Base-by-base conservation (phyloP, 1,140 invertebrate genomes). In the Geopemphigus sp. region DNA sequence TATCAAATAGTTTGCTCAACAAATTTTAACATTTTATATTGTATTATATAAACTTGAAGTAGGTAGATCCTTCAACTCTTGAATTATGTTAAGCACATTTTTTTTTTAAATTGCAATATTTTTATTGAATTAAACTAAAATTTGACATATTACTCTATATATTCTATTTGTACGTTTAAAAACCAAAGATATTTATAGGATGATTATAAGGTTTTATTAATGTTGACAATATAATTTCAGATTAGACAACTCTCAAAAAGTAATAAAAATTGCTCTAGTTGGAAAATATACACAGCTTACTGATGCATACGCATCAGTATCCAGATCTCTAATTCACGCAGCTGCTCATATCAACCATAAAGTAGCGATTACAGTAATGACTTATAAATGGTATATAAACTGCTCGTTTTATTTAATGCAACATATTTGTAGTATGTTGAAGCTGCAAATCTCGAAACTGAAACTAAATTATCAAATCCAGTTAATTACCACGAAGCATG, bases 211-310 rank as follows among this genome's bases (percentile, higher is more conserved):
- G n/a, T 15, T 47, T 3, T 57, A 5, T 64, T 64, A 14, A 39
- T 8, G 8, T 4, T 8, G 3, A 8, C 8, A 39, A 64, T 81
- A 22, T 80, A 82, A 47, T 80, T 85, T 63, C 81, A 89, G 92
- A 14, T 89, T 92, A n/a, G 93, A 96, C 82, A 91, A 91, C 82
- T 85, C 95, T 3, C 88, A 91, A 17, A 91, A 93, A 83, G 90
- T 92, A 84, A 93, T 98, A 0, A 93, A 89, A 57, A 99, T 99
- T 81, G 94, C 93, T 24, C 87, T 99, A 19, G 98, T 99, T n/a
- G 98, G 98, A 12, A 99, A 99, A 88, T 99, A 99, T 84, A 98
- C 97, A 0, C 93, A 95, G 85, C 87, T 99, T 19, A 91, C 95
- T 84, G 98, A 99, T 87, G 92, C 97, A 0, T 99, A 99, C 85